Conservation (phyloP, 2,797 vertebrate genomes). For the Buphagus erythrorhynchus region DNA sequence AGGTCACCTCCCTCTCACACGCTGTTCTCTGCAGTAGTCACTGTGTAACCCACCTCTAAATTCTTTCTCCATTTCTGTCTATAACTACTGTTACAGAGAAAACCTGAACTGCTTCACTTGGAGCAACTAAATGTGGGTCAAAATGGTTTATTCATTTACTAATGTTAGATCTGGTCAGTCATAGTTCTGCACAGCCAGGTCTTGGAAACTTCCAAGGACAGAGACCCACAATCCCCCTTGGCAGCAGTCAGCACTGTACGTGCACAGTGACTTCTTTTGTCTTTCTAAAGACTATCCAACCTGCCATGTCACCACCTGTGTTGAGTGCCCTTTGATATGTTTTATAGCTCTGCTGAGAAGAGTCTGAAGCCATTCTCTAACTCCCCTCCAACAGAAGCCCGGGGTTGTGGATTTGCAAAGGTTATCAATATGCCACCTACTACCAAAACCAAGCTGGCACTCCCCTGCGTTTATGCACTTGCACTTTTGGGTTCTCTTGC, state of each 20-base stretch:
- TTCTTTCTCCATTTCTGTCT: not conserved
- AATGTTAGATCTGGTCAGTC: not conserved
- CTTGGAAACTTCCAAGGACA: not conserved
- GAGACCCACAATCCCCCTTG: not conserved
- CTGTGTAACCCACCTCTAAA: not conserved
- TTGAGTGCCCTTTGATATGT: not conserved
- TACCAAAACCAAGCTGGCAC: not conserved
- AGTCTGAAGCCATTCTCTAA: not conserved
- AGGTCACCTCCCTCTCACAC: not conserved
- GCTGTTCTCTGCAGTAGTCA: not conserved
- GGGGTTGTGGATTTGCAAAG: not conserved
- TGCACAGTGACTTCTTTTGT: not conserved
- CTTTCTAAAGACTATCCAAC: not conserved
- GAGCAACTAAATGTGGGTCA: not conserved
- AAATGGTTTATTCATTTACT: not conserved
- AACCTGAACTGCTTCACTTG: not conserved
- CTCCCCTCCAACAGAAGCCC: not conserved
- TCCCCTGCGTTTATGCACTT: not conserved
- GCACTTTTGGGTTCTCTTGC: not conserved
- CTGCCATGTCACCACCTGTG: not conserved
- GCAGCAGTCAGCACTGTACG: not conserved
- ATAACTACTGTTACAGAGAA: not conserved
- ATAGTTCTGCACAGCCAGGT: not conserved
- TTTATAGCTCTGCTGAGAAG: not conserved
- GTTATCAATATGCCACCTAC: fast-evolving